Percentiles rank a stretch among this genome's conserved stretches.
phyloP scores from a whole-genome alignment of 2,113 vertebrate genomes.

The Falco punctatus region DNA sequence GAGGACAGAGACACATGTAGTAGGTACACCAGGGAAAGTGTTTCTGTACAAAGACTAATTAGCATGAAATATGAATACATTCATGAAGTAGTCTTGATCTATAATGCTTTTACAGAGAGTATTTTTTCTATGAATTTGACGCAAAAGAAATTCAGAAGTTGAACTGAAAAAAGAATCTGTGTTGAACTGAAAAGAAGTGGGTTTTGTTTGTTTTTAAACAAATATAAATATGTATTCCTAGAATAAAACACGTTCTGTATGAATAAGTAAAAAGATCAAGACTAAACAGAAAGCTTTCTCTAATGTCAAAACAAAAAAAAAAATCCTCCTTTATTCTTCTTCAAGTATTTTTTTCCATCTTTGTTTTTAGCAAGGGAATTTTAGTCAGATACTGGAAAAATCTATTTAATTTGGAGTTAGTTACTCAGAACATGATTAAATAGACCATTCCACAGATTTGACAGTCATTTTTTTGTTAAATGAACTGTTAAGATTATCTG shows the following conservation, averaged over 20 bases:
- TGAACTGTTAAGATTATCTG: background rate
- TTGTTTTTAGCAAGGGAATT: background rate
- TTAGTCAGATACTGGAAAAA: background rate
- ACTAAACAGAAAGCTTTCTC: background rate
- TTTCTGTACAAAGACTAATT: slow-evolving; percentile 77
- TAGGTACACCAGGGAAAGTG: slow-evolving; percentile 69
- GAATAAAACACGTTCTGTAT: background rate
- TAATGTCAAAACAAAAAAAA: background rate
- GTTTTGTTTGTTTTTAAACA: slow-evolving; percentile 15
- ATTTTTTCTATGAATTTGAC: slow-evolving; percentile 61
- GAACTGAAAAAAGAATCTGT: slow-evolving; percentile 35
- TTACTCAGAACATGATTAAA: background rate
- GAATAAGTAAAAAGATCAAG: background rate
- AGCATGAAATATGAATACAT: slow-evolving; percentile 80
- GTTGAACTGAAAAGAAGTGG: slow-evolving; percentile 27
- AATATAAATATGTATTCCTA: background rate
- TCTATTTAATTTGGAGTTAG: background rate
- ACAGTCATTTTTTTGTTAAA: background rate
- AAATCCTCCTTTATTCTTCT: background rate
- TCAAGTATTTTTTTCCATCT: background rate
- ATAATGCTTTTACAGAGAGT: slow-evolving; percentile 66
- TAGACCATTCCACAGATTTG: background rate
- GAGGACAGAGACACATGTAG: slow-evolving; percentile 80
- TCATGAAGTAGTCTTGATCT: slow-evolving; percentile 76
- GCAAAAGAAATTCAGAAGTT: slow-evolving; percentile 66